Evolutionary conservation across 2,888 invertebrate species (phyloP), one percentile per base, ranked within the genome.

Genomic region (Caenorhabditis afra): DNA sequence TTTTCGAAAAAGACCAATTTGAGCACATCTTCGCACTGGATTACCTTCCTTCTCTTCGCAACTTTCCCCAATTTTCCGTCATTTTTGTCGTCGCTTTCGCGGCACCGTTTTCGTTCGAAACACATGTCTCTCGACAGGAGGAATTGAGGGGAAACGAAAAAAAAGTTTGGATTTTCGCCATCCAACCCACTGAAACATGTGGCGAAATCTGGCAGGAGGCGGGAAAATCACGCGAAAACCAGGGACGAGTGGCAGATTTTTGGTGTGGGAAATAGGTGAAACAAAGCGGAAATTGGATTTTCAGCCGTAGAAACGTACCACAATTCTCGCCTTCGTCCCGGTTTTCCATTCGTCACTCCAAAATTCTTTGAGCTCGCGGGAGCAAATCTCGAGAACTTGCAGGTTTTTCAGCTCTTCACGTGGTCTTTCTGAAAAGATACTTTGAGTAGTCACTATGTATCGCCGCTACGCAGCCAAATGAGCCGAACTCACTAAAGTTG

Each of bases 331-430:
- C 23, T 77, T 77, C 2, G 62, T 47, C 44, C 78, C 78, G 11
- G 35, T 78, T 58, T 78, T 78, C 65, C 61, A 66, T 44, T 73
- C 78, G 23, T 73, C 70, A 49, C 64, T 66, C 64, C 65, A 64
- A n/a, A 67, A 67, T 22, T 64, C 58, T 41, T 78, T 79, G 50
- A 85, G 53, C 20, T 78, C 79, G 47, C 75, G 61, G 35, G 88
- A 86, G 62, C 87, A 87, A 64, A 87, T 80, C 14, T 76, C 68
- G 35, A 89, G 61, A 22, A 83, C 81, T 57, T 84, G 81, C 11
- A 82, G 53, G 16, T 47, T 58, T 39, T 83, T 71, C 67, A 88
- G 53, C 57, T 85, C 82, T 23, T 89, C 88, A 45, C 85, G 81
- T 10, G 86, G 86, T 58, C 84, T 84, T 66, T 83, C 88, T 89